Conservation (phyloP, 1,140 invertebrate genomes). For the Drosophila triauraria region DNA sequence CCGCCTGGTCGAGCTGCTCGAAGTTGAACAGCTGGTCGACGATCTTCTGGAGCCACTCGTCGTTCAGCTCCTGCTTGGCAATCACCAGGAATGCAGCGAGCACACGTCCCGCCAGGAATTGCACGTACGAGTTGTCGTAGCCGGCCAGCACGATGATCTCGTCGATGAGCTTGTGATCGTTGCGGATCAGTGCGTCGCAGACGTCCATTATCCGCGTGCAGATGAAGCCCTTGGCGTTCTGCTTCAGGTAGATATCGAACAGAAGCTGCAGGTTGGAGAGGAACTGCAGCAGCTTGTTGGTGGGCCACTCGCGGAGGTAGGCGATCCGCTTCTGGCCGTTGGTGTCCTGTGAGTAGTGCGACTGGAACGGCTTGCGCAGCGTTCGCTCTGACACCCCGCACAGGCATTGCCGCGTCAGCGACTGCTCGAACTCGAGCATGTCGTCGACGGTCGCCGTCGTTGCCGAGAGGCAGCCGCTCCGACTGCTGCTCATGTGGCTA, state of each 20-base stretch:
- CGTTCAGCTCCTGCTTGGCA: conserved; percentile 91
- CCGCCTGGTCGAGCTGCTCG: conserved; percentile 86
- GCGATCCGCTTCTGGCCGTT: conserved; percentile 86
- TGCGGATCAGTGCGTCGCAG: conserved; percentile 91
- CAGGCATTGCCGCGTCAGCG: conserved; percentile 90
- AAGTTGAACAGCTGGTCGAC: conserved; percentile 88
- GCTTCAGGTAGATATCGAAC: conserved; percentile 93
- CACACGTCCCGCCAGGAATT: conserved; percentile 91
- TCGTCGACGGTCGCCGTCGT: conserved; percentile 61
- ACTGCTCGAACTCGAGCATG: conserved; percentile 87
- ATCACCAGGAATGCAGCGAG: conserved; percentile 93
- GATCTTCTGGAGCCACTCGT: conserved; percentile 91
- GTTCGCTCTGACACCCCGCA: conserved; percentile 90
- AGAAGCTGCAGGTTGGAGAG: conserved; percentile 92
- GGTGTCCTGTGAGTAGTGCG: conserved; percentile 86
- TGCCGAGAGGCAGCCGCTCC: conserved; percentile 29
- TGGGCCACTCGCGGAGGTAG: conserved; percentile 89
- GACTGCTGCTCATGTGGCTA: conserved; percentile 31
- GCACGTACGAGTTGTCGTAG: conserved; percentile 92
- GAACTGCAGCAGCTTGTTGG: conserved; percentile 90
- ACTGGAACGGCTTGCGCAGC: conserved; percentile 89
- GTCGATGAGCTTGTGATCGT: conserved; percentile 92
- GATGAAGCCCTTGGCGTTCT: conserved; percentile 92
- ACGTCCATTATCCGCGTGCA: conserved; percentile 92
- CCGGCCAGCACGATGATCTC: conserved; percentile 92